phyloP scores from a whole-genome alignment of 2,113 vertebrate genomes.

The Emberiza fucata region DNA sequence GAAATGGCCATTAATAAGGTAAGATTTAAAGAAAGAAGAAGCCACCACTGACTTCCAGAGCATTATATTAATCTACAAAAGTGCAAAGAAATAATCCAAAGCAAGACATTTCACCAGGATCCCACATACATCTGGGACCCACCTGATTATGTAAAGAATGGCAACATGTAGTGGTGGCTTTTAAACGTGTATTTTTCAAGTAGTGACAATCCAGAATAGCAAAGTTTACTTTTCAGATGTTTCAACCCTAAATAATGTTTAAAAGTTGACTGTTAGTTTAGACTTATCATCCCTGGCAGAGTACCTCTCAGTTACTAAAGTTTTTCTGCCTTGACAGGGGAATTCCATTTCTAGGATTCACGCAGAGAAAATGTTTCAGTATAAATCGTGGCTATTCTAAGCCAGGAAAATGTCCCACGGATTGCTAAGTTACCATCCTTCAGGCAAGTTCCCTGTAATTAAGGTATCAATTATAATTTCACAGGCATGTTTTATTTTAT shows the following conservation, averaged over 20 bases:
- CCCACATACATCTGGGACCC: not conserved
- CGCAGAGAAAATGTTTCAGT: not conserved
- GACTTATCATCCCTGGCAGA: not conserved
- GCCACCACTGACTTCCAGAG: not conserved
- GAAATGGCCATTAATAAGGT: not conserved
- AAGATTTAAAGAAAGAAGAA: not conserved
- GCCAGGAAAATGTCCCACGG: not conserved
- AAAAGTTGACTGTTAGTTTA: not conserved
- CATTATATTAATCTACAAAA: not conserved
- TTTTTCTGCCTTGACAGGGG: not conserved
- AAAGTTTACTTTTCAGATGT: not conserved
- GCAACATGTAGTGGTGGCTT: not conserved
- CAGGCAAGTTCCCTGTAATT: conserved; percentile 14
- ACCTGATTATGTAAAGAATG: not conserved
- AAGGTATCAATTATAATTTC: conserved; percentile 51
- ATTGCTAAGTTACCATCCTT: not conserved
- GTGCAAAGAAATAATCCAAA: not conserved
- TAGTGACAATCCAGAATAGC: not conserved
- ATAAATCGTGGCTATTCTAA: not conserved
- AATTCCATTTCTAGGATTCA: conserved; percentile 16
- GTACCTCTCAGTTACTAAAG: not conserved
- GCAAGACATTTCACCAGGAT: not conserved
- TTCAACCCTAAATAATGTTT: not conserved
- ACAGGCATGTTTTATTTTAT: conserved; percentile 27
- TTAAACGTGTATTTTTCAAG: not conserved